Percentiles rank a stretch among this genome's conserved stretches.
Evolutionary conservation across 2,113 vertebrate genomes (phyloP).

Genomic region (Jacana jacana): DNA sequence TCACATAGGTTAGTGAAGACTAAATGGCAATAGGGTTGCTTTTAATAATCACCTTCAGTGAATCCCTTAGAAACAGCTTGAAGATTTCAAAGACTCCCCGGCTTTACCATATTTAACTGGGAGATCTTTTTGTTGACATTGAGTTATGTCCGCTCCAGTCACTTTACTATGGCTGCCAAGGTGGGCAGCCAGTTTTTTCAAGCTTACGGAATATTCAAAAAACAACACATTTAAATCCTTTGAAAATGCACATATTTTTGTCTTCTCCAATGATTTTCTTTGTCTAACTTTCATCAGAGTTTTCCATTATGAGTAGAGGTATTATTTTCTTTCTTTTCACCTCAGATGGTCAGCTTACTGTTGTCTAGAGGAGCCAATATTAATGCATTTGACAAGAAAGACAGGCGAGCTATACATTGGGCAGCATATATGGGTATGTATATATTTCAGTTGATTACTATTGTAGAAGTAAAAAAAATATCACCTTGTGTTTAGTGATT

Average conservation of each 20-base stretch:
- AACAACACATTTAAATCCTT: not conserved
- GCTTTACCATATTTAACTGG: not conserved
- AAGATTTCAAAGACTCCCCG: not conserved
- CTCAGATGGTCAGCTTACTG: slow-evolving; percentile 94
- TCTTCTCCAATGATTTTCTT: not conserved
- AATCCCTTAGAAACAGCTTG: not conserved
- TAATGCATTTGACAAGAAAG: slow-evolving; percentile 99
- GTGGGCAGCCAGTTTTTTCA: not conserved
- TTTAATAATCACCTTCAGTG: not conserved
- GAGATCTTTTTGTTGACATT: not conserved
- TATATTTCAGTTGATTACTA: not conserved
- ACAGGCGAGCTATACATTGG: slow-evolving; percentile 98
- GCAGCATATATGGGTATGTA: slow-evolving; percentile 97
- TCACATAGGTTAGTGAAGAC: not conserved
- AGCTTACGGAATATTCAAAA: not conserved
- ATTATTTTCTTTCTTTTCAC: slow-evolving; percentile 18
- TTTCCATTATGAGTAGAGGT: not conserved
- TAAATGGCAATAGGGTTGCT: not conserved
- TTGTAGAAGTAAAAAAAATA: not conserved
- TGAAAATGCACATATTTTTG: not conserved
- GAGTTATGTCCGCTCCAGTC: not conserved
- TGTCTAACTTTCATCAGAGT: not conserved
- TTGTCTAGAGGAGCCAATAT: slow-evolving; percentile 98
- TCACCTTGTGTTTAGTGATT: not conserved
- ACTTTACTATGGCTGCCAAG: not conserved